Evolutionary conservation across 2,113 vertebrate genomes (phyloP), one percentile per base, ranked within the genome.

Genomic region (Girardinichthys multiradiatus): DNA sequence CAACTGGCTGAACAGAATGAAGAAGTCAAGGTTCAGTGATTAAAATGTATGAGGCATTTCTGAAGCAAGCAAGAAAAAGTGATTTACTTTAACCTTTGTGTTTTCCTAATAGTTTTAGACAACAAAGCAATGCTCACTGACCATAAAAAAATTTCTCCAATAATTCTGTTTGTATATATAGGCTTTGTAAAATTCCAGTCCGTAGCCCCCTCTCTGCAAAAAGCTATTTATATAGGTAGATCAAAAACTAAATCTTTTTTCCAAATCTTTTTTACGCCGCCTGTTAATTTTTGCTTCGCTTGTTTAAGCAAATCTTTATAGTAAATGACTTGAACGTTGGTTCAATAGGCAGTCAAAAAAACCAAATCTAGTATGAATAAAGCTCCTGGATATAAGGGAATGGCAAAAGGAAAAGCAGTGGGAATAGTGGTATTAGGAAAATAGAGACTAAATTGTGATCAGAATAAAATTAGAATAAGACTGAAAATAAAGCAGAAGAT

Each of bases 61-160:
- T 24, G 6, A 66, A 45, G 35, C 10, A 48, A 48, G 64, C 1
- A 4, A 48, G 27, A 42, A 28, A 66, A 30, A 21, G 28, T 60
- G 24, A 45, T 65, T 28, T 17, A 54, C 8, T 68, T 3, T 17
- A 57, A 37, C 21, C n/a, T 21, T 37, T 67, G 42, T 31, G 64
- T 24, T 69, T 70, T 51, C 33, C 11, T 51, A 19, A 57, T 54
- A 57, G 37, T 29, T 51, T 26, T 37, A 67, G 42, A 59, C 5
- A 12, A 64, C n/a, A 73, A 64, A 76, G 35, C 29, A 54, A 72
- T 26, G 59, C 19, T 64, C 29, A 57, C 28, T 71, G 42, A 69
- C 35, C 14, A 51, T 2, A 57, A 54, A 51, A 4, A 65, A 31
- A 68, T 3, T 48, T 71, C 10, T 51, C 19, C 24, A 42, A 10